Evolutionary conservation across 2,888 invertebrate species (phyloP).

Genomic region (Linyphia triangularis): DNA sequence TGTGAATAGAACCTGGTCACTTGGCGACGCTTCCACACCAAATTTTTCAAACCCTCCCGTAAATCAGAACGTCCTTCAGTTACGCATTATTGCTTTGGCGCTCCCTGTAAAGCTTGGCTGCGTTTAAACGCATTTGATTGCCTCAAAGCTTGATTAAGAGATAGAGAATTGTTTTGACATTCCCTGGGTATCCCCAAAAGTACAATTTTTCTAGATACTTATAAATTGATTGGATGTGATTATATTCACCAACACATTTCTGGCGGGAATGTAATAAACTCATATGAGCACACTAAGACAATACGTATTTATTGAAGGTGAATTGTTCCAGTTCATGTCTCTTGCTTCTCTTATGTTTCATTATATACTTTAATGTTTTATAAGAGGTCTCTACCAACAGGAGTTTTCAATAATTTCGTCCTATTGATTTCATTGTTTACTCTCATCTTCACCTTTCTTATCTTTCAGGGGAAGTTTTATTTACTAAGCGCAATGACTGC

Average conservation of each 20-base stretch:
- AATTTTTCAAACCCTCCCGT: conserved; percentile 8
- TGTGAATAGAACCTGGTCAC: not conserved
- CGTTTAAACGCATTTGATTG: conserved; percentile 14
- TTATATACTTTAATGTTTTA: too few species aligned
- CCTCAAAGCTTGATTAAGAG: conserved; percentile 17
- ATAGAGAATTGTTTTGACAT: conserved; percentile 20
- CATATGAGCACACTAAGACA: too few species aligned
- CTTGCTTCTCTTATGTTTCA: too few species aligned
- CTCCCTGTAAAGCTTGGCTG: not conserved
- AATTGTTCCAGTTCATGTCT: not conserved
- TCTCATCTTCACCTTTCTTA: too few species aligned
- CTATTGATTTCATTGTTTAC: too few species aligned
- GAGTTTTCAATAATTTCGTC: too few species aligned
- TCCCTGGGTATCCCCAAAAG: not conserved
- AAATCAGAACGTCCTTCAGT: conserved; percentile 7
- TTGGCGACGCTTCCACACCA: conserved; percentile 1
- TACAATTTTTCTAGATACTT: not conserved
- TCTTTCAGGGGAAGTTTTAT: too few species aligned
- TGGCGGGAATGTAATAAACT: not conserved
- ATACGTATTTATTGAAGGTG: not conserved
- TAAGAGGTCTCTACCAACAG: too few species aligned
- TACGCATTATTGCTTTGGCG: conserved; percentile 32
- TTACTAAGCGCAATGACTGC: too few species aligned
- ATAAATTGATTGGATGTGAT: not conserved
- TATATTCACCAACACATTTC: not conserved